Conservation (phyloP, 30 jellyfish, hydroid and myxozoan genomes). For the Catostylus mosaicus region DNA sequence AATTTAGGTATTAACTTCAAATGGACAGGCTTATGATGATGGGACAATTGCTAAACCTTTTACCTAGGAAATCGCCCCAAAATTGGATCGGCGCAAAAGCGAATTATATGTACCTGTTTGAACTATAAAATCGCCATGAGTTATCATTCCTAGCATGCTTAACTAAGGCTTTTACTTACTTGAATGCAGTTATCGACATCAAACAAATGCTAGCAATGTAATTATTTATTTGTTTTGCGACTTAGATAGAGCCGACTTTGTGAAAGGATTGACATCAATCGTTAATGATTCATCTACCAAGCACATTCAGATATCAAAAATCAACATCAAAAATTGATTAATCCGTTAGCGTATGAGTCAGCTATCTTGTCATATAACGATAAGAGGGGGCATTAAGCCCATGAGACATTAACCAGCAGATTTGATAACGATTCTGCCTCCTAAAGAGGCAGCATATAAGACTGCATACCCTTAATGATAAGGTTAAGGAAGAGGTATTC, state of each 20-base stretch:
- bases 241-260: neutral
- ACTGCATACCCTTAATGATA: too few species aligned
- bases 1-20: neutral
- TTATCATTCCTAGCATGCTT: neutral
- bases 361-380: too few species aligned
- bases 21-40: neutral
- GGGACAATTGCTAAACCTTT: neutral
- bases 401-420: too few species aligned
- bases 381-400: too few species aligned
- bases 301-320: too few species aligned
- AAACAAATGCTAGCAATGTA: neutral
- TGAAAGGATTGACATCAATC: neutral
- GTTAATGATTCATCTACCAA: neutral
- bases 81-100: neutral
- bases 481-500: too few species aligned
- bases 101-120: neutral
- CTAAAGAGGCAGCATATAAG: too few species aligned
- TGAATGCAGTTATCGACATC: neutral
- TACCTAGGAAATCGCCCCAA: neutral
- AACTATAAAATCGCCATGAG: neutral
- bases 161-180: neutral
- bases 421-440: too few species aligned
- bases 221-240: neutral
- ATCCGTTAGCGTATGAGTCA: too few species aligned
- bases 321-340: too few species aligned